These are phyloP conservation scores for Poecilobothrus nobilitatus DNA, from an alignment of 2,888 invertebrate species.

Conservation along the genomic window DNA sequence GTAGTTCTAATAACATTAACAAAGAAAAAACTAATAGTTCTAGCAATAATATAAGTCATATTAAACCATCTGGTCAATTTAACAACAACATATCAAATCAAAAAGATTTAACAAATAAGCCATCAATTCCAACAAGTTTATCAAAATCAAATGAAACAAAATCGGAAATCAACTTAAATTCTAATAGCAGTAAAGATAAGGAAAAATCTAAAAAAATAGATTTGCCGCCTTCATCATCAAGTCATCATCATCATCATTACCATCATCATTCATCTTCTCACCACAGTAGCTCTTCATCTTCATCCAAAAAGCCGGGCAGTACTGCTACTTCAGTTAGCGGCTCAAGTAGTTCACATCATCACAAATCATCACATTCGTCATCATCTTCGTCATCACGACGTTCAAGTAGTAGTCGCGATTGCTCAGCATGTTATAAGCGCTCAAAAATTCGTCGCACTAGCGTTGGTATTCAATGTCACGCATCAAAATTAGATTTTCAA, in stretches of 20 bases:
- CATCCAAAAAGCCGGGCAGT: conserved; percentile 26
- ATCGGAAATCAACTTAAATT: neutral
- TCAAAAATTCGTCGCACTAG: conserved; percentile 61
- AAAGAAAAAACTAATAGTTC: conserved; percentile 21
- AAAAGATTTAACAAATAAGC: conserved; percentile 4
- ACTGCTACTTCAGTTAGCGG: conserved; percentile 14
- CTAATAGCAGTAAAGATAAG: neutral
- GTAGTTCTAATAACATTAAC: conserved; percentile 20
- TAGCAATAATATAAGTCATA: conserved; percentile 17
- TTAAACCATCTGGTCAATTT: conserved; percentile 12
- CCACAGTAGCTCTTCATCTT: conserved; percentile 27
- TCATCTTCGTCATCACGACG: conserved; percentile 26
- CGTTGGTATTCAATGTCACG: conserved; percentile 62
- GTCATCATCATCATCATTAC: conserved; percentile 24
- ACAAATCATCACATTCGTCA: conserved; percentile 26
- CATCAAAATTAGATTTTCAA: conserved; percentile 23
- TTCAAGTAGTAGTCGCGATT: conserved; percentile 39
- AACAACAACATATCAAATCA: conserved; percentile 4
- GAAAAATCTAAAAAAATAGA: conserved; percentile 11
- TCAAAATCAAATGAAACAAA: neutral
- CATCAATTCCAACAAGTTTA: neutral
- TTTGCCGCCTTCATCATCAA: conserved; percentile 17
- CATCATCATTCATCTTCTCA: conserved; percentile 24
- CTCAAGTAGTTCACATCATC: conserved; percentile 23
- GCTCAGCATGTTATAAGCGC: conserved; percentile 60